phyloP scores from a whole-genome alignment of 1,140 invertebrate species.

The Wasmannia auropunctata region DNA sequence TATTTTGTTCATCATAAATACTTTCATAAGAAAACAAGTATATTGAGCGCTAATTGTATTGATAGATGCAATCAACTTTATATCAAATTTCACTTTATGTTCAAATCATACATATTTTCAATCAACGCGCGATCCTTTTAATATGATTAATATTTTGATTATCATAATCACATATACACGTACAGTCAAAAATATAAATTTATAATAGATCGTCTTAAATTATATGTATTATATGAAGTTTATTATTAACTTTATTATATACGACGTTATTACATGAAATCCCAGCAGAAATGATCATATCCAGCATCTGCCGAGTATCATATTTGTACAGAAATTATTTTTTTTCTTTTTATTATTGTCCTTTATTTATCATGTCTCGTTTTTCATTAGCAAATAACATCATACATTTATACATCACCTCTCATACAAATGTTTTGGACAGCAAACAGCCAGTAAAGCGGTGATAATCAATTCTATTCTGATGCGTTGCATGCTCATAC shows the following conservation, averaged over 20 bases:
- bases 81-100: neutral
- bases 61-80: neutral
- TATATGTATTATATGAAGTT: neutral
- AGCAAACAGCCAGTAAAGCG: neutral
- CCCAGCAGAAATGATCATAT: neutral
- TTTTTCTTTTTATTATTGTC: neutral
- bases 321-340: neutral
- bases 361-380: neutral
- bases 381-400: neutral
- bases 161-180: neutral
- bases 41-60: neutral
- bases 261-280: neutral
- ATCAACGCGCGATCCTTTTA: no score
- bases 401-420: neutral
- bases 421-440: neutral
- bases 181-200: neutral
- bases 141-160: neutral
- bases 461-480: conserved; percentile 4
- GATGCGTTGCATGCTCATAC: neutral
- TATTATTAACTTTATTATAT: conserved; percentile 3
- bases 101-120: neutral
- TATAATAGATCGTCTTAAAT: neutral
- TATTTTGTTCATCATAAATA: neutral
- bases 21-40: neutral
- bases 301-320: neutral